phyloP scores from a whole-genome alignment of 2,797 vertebrate genomes.

The Erethizon dorsatum region DNA sequence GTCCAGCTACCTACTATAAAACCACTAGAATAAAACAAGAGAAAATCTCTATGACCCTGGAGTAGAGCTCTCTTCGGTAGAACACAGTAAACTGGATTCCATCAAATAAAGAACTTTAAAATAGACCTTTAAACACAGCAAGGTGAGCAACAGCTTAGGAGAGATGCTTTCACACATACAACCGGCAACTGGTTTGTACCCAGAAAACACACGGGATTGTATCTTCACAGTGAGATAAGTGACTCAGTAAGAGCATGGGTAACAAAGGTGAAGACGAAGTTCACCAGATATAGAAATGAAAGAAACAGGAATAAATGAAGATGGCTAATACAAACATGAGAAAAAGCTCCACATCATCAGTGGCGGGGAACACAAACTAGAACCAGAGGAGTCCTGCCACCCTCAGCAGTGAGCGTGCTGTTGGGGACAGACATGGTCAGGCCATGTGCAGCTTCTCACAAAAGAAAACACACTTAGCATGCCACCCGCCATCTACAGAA shows the following conservation, averaged over 20 bases:
- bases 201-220: neutral
- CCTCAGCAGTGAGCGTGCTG: accelerated
- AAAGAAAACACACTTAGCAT: accelerated
- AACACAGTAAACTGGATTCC: neutral
- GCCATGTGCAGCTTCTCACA: neutral
- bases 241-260: neutral
- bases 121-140: neutral
- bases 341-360: neutral
- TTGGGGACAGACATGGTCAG: neutral
- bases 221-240: neutral
- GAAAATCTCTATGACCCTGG: neutral
- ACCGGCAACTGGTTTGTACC: too few relatives aligned
- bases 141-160: neutral
- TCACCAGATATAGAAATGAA: too few relatives aligned
- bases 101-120: neutral
- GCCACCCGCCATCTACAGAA: accelerated
- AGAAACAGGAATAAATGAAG: neutral
- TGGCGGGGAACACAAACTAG: neutral
- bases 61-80: neutral
- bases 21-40: neutral
- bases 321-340: neutral
- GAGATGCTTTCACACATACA: neutral
- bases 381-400: too few relatives aligned
- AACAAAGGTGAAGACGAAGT: neutral
- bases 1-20: too few relatives aligned